Evolutionary conservation across 2,797 vertebrate species (phyloP), one percentile per base, ranked within the genome.

Genomic region (Yasuhikotakia modesta): DNA sequence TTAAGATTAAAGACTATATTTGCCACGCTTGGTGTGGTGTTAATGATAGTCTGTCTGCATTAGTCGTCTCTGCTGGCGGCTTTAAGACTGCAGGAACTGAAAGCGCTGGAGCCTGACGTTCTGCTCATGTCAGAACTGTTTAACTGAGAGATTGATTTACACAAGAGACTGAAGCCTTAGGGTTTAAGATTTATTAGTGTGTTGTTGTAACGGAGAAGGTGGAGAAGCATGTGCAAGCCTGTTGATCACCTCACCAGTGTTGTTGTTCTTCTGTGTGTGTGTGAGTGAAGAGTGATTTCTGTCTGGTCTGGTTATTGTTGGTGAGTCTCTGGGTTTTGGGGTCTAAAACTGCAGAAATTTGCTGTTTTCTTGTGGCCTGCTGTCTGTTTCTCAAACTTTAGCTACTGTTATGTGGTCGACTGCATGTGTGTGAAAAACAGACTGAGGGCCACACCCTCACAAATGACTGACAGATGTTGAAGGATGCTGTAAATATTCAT

Each of bases 381-480:
- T 64, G 78, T 80, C 78, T 84, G 68, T 76, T 68, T 71, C 65
- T 74, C 52, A 21, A 48, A 2, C 10, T 78, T 61, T 69, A 48
- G 32, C 71, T 80, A 57, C 81, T 76, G 61, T 82, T 73, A 81
- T 79, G 79, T 83, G 79, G 79, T 76, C 81, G 73, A 79, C 66
- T 73, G 70, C 21, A 35, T 81, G 50, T 60, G 50, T 70, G 39
- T 43, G 39, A 11, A 43, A 43, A 43, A 43, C 39, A 43, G 39
- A 43, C 10, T 39, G 76, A 84, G 64, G 48, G 68, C 72, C 66
- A 68, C 58, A 63, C 70, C 79, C 79, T 75, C 50, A 63, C 45
- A 48, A 83, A 85, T 85, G 81, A 85, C 67, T 80, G 85, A 84
- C 79, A 85, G 82, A 82, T 84, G 85, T 86, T 90, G 76, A 82